Evolutionary conservation across 1,140 invertebrate species (phyloP), one percentile per base, ranked within the genome.

Genomic region (Whitmania pigra): DNA sequence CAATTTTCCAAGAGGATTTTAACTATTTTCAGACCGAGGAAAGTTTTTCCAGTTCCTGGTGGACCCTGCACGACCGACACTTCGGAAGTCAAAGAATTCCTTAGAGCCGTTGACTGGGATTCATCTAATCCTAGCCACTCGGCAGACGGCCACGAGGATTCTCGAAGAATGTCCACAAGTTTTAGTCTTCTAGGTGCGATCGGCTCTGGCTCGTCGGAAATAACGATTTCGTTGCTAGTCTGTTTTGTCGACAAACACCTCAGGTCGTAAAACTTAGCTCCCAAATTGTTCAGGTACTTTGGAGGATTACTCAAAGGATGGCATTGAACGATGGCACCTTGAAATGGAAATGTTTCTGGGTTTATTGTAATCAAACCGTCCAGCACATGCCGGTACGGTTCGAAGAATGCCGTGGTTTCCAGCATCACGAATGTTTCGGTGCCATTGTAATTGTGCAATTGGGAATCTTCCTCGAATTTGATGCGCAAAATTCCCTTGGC

Each of bases 31-130:
- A 82, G 72, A 4, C 81, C 81, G 53, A 82, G 76, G 73, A 77
- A 81, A 27, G 80, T 78, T 75, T 81, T 79, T 27, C 82, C 80
- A 22, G 80, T 82, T 17, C 79, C 82, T 20, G 78, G 80, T 25
- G 78, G 83, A 13, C 78, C 86, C 83, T 92, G 91, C 74, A 92
- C 92, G 2, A 93, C 81, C 4, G 86, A 80, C 25, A 86, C 69
- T 74, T 85, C 82, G 72, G 81, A 82, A 25, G 79, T 82, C 3
- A 86, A 76, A 13, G 83, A 83, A 9, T 73, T 75, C 67, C 80
- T 74, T 40, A 86, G 72, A 2, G 85, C 85, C 71, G 77, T 73
- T 69, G 76, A 78, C 75, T 86, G 85, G 18, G 81, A 81, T 9
- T 77, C 74, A 76, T 86, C 82, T 22, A 84, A 60, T 71, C 77